phyloP scores from a whole-genome alignment of 2,113 vertebrate species.

The human region GRCh38 chr2:23139501-23140000 shows the following conservation, averaged over 20 bases:
- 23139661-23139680: conserved; percentile 85
- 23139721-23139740: conserved; percentile 85
- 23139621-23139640: conserved; percentile 79
- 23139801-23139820: conserved; percentile 64
- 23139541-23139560: conserved; percentile 65
- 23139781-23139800: conserved; percentile 76
- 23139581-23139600: conserved; percentile 77
- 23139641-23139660: conserved; percentile 84
- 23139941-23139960: background rate
- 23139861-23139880: background rate
- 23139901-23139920: background rate
- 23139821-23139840: conserved; percentile 59
- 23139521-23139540: conserved; percentile 63
- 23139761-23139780: conserved; percentile 76
- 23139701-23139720: conserved; percentile 84
- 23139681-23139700: conserved; percentile 81
- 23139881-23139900: background rate
- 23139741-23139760: conserved; percentile 84
- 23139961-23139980: background rate
- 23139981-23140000: background rate
- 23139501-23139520: conserved; percentile 50
- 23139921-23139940: background rate
- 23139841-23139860: conserved; percentile 59
- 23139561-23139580: conserved; percentile 82
- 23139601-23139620: conserved; percentile 79